Evolutionary conservation across 2,113 vertebrate species (phyloP).

Genomic region (Glaucomys volans): DNA sequence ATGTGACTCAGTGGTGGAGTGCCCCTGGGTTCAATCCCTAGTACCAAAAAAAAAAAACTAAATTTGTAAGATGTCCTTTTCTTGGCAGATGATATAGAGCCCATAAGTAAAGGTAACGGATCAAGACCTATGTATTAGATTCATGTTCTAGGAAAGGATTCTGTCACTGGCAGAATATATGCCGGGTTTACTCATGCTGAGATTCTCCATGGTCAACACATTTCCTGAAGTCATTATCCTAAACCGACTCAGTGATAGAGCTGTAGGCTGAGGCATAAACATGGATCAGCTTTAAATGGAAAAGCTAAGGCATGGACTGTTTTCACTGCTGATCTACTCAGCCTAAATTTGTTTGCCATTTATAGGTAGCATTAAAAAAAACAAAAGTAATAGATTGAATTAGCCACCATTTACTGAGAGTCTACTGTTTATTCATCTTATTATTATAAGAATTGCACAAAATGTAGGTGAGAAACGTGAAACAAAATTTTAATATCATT

Average conservation of each 20-base stretch:
- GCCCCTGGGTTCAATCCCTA: too few relatives aligned
- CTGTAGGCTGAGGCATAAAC: not conserved
- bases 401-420: not conserved
- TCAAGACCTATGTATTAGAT: not conserved
- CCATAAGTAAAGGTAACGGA: not conserved
- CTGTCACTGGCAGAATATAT: not conserved
- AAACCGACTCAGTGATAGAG: not conserved
- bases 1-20: too few relatives aligned
- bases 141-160: not conserved
- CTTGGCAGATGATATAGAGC: not conserved
- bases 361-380: not conserved
- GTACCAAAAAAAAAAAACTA: too few relatives aligned
- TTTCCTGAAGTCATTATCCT: conserved; percentile 26
- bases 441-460: not conserved
- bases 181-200: not conserved
- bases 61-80: conserved; percentile 14
- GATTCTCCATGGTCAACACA: not conserved
- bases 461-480: not conserved
- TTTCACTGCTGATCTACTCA: not conserved
- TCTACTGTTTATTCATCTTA: not conserved
- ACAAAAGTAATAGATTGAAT: not conserved
- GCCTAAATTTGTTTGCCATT: conserved; percentile 25
- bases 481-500: conserved; percentile 1
- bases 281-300: not conserved
- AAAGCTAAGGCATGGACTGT: not conserved